Evolutionary conservation across 2,888 invertebrate species (phyloP).

Genomic region (Heteromyza rotundicornis): DNA sequence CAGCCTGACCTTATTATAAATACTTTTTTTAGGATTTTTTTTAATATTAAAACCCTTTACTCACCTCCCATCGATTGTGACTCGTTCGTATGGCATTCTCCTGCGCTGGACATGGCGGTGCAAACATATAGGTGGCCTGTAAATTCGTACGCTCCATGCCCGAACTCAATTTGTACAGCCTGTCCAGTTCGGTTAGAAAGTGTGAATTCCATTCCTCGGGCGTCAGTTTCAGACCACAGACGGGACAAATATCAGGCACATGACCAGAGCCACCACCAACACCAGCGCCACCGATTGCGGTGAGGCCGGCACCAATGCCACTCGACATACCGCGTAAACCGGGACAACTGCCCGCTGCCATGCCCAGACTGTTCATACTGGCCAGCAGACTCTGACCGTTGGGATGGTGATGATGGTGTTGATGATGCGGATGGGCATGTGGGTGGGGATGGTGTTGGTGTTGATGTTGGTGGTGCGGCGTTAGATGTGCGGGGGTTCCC

Average conservation of each 20-base stretch:
- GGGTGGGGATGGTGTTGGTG: slow-evolving; percentile 43
- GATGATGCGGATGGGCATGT: slow-evolving; percentile 46
- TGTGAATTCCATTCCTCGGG: slow-evolving; percentile 73
- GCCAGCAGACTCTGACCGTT: slow-evolving; percentile 41
- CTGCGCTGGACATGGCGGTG: slow-evolving; percentile 59
- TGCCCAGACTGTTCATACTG: slow-evolving; percentile 43
- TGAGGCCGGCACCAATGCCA: slow-evolving; percentile 42
- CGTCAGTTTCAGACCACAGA: slow-evolving; percentile 73
- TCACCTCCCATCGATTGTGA: slow-evolving; percentile 72
- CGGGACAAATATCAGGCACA: slow-evolving; percentile 67
- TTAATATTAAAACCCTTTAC: slow-evolving; percentile 18
- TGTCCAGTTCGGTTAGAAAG: slow-evolving; percentile 73
- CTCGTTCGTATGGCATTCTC: slow-evolving; percentile 63
- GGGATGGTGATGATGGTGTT: slow-evolving; percentile 43
- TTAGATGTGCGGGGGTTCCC: slow-evolving; percentile 42
- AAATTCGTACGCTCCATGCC: slow-evolving; percentile 62
- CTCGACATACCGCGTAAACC: slow-evolving; percentile 46
- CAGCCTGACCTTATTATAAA: no score
- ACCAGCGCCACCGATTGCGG: slow-evolving; percentile 22
- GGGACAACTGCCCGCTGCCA: slow-evolving; percentile 29
- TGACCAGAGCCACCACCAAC: slow-evolving; percentile 41
- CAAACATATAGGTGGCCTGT: slow-evolving; percentile 61
- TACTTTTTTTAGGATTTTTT: background rate
- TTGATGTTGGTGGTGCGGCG: slow-evolving; percentile 39
- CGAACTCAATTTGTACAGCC: slow-evolving; percentile 69